Evolutionary conservation across 2,797 vertebrate species (phyloP).

Genomic region (Macropodus opercularis): DNA sequence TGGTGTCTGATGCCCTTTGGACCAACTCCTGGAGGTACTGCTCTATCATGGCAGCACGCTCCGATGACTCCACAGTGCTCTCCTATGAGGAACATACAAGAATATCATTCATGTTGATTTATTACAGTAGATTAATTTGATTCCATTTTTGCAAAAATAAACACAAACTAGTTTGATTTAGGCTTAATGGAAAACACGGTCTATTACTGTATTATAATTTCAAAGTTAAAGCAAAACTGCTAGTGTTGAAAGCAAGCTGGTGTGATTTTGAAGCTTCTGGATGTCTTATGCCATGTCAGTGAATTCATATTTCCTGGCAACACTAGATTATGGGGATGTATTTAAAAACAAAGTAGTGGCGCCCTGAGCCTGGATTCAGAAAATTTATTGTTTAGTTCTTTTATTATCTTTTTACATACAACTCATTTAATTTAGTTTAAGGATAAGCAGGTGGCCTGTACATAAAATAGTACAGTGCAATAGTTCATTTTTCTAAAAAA

Average conservation of each 20-base stretch:
- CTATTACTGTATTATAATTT: too few species aligned
- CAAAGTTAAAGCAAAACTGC: too few species aligned
- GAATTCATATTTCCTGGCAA: neutral
- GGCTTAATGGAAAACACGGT: too few species aligned
- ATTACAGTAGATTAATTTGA: too few species aligned
- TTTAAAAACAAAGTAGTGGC: neutral
- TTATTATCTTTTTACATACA: too few species aligned
- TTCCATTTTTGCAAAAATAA: too few species aligned
- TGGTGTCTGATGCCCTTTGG: slow-evolving; percentile 89
- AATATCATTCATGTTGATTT: neutral
- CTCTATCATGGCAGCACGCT: slow-evolving; percentile 75
- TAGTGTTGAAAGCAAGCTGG: neutral
- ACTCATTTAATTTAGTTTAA: too few species aligned
- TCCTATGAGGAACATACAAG: slow-evolving; percentile 66
- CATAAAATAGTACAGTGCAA: too few species aligned
- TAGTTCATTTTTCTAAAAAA: too few species aligned
- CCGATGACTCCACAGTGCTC: slow-evolving; percentile 66
- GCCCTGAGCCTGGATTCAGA: neutral
- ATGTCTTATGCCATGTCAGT: neutral
- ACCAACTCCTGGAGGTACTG: slow-evolving; percentile 88
- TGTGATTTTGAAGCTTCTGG: neutral
- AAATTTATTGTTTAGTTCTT: neutral
- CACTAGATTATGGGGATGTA: neutral
- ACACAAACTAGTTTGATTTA: neutral
- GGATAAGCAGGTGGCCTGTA: too few species aligned